These are phyloP conservation scores for Zaprionus lachaisei DNA, from an alignment of 1,140 invertebrate genomes.

Conservation along the genomic window DNA sequence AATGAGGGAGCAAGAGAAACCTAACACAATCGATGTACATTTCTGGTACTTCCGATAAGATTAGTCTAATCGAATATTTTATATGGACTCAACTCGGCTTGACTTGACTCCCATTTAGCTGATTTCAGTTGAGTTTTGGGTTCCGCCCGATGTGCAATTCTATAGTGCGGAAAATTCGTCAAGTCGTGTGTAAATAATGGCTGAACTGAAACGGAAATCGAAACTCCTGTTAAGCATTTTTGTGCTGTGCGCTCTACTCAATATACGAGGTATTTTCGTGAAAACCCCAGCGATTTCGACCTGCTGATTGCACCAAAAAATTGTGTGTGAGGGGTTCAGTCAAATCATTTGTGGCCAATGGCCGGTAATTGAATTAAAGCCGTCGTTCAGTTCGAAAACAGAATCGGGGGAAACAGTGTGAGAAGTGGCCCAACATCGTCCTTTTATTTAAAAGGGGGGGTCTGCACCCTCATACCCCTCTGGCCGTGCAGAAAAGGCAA, in stretches of 20 bases:
- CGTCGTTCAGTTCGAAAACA: constrained; percentile 36
- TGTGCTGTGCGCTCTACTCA: constrained; percentile 52
- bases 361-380: constrained; percentile 77
- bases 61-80: constrained; percentile 59
- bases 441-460: no score
- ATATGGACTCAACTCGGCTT: constrained; percentile 27
- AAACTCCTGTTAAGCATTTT: constrained; percentile 45
- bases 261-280: constrained; percentile 54
- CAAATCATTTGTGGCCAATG: constrained; percentile 54
- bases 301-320: no score
- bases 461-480: background rate
- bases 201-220: constrained; percentile 17
- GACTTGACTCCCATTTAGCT: constrained; percentile 31
- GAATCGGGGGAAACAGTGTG: constrained; percentile 18
- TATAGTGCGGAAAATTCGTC: constrained; percentile 7
- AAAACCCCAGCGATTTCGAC: constrained; percentile 29
- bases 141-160: constrained; percentile 22
- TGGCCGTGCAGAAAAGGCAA: background rate
- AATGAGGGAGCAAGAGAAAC: background rate
- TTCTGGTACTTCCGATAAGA: constrained; percentile 60
- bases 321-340: background rate
- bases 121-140: constrained; percentile 35
- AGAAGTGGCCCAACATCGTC: constrained; percentile 5
- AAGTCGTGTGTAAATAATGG: constrained; percentile 40
- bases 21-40: constrained; percentile 31